Conservation (phyloP, 2,113 vertebrate genomes). For the Corythornis madagascariensis region DNA sequence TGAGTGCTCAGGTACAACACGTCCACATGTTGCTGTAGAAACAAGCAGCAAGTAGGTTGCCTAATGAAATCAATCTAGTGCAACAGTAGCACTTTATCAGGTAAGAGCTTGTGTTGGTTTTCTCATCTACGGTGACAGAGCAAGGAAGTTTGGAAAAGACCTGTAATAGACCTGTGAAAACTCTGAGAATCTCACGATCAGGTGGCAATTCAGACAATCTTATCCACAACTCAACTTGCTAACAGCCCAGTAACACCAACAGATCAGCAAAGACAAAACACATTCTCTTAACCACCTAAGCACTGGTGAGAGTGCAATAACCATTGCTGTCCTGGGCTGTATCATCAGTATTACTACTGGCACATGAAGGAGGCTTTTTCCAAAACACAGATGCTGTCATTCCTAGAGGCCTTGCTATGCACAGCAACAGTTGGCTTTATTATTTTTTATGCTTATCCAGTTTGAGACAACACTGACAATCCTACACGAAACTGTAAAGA, state of each 20-base stretch:
- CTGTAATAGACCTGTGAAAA: not conserved
- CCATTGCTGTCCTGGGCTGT: not conserved
- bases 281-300: not conserved
- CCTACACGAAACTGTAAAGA: not conserved
- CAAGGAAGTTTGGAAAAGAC: not conserved
- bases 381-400: not conserved
- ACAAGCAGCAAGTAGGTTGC: not conserved
- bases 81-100: not conserved
- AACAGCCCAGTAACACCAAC: not conserved
- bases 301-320: not conserved
- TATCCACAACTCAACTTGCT: not conserved
- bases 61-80: not conserved
- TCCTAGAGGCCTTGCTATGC: not conserved
- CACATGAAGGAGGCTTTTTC: not conserved
- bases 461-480: not conserved
- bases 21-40: not conserved
- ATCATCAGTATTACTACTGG: not conserved
- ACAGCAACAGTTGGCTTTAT: not conserved
- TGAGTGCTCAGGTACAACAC: not conserved
- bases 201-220: not conserved
- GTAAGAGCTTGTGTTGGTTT: not conserved
- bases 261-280: not conserved
- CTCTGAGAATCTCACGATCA: not conserved
- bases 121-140: not conserved
- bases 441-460: not conserved